Conservation (phyloP, 2,888 invertebrate species). For the Achlya flavicornis region DNA sequence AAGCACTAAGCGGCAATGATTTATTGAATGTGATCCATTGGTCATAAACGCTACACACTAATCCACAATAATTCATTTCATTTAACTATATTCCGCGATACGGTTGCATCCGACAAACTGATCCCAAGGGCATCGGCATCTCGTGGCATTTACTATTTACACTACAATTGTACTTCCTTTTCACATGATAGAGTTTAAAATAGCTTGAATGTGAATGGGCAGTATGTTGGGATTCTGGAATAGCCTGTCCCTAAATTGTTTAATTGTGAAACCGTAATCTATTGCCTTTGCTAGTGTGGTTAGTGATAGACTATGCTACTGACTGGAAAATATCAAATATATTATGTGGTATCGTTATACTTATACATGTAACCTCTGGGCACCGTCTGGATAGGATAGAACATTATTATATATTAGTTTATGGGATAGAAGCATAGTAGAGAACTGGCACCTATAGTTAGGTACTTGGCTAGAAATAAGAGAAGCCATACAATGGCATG, state of each 20-base stretch:
- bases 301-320: background rate
- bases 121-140: background rate
- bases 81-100: background rate
- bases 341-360: no score
- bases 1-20: no score
- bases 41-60: background rate
- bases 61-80: background rate
- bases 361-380: no score
- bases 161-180: background rate
- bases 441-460: no score
- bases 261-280: constrained; percentile 2
- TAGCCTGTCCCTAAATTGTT: background rate
- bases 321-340: no score
- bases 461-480: no score
- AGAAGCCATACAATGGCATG: no score
- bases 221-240: background rate
- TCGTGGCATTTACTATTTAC: background rate
- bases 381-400: no score
- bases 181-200: background rate
- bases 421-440: no score
- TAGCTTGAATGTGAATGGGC: background rate
- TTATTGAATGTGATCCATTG: no score
- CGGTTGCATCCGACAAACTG: background rate
- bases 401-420: no score
- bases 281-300: background rate